Evolutionary conservation across 2,113 vertebrate species (phyloP).

Genomic region (Lanius ludovicianus): DNA sequence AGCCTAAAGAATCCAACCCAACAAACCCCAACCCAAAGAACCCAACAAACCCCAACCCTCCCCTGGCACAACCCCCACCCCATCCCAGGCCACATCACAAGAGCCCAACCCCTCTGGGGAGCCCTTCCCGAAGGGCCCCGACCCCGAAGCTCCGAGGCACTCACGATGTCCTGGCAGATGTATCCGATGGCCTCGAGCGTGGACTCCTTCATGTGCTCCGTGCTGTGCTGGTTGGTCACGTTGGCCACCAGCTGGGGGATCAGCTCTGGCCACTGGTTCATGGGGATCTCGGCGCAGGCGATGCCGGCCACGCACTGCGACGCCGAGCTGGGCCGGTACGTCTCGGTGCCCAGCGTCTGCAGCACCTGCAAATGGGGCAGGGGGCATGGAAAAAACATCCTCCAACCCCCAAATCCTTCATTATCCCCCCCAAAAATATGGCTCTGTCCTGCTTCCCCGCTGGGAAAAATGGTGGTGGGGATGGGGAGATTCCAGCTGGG

Average conservation of each 20-base stretch:
- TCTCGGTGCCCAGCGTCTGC: constrained; percentile 95
- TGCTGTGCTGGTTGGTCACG: constrained; percentile 93
- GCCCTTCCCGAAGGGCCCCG: fast-evolving
- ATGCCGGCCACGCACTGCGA: constrained; percentile 97
- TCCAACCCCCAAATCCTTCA: background rate
- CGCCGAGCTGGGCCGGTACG: constrained; percentile 94
- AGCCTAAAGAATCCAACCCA: background rate
- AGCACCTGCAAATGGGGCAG: constrained; percentile 77
- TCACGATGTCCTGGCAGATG: constrained; percentile 99
- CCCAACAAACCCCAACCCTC: background rate
- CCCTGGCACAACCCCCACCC: fast-evolving
- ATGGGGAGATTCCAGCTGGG: background rate
- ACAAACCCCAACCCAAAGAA: background rate
- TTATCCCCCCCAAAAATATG: fast-evolving
- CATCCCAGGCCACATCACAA: fast-evolving
- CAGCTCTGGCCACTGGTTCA: constrained; percentile 96
- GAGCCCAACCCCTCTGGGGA: background rate
- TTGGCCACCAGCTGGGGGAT: constrained; percentile 95
- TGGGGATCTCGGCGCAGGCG: constrained; percentile 95
- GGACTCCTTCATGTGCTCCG: constrained; percentile 98
- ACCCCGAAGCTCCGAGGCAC: background rate
- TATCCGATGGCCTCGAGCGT: constrained; percentile 98
- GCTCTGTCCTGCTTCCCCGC: background rate
- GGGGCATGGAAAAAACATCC: fast-evolving
- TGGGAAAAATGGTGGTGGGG: fast-evolving